Base-by-base conservation (phyloP, 2,888 invertebrate species). In the Calephelis perditalis region DNA sequence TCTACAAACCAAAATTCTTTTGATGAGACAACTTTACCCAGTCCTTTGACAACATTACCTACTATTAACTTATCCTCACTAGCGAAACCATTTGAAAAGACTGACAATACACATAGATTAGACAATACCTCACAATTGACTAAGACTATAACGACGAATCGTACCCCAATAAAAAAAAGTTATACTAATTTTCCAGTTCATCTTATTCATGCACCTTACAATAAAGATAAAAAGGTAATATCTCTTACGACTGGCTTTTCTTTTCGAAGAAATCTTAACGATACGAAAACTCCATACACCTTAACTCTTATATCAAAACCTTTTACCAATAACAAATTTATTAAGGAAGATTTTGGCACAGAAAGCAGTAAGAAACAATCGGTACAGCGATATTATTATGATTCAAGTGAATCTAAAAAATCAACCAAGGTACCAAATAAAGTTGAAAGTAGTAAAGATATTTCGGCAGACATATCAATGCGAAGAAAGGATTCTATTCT, bases 221-320 rank as follows among this genome's bases (percentile, higher is more conserved):
- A 72, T 64, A 70, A 74, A 62, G 77, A 78, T 68, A 87, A 84
- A 78, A 86, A 83, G 67, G 71, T 73, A 67, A 73, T 85, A 67
- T 86, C 91, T 68, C 73, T 90, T 77, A 87, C 91, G 66, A 83
- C 90, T 63, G 91, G 91, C 66, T 91, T 91, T 77, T 88, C 91
- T 47, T 84, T 91, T 63, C 78, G 90, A 64, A 77, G 84, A 64
- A 84, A 90, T 72, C 60, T 70, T 63, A 83, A 86, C 70, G 85
- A 85, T 71, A 75, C 81, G 66, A 80, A 85, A 72, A 87, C 83
- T 70, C 83, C 85, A 54, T 91, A 91, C 70, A 89, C 88, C 7
- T 75, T 89, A 72, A 91, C 88, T 45, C 78, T 88, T 64, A 73
- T 86, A 70, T 79, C 85, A n/a, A 74, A 84, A 59, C 85, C 89